Base-by-base conservation (phyloP, 2,113 vertebrate genomes). In the Oncorhynchus keta region DNA sequence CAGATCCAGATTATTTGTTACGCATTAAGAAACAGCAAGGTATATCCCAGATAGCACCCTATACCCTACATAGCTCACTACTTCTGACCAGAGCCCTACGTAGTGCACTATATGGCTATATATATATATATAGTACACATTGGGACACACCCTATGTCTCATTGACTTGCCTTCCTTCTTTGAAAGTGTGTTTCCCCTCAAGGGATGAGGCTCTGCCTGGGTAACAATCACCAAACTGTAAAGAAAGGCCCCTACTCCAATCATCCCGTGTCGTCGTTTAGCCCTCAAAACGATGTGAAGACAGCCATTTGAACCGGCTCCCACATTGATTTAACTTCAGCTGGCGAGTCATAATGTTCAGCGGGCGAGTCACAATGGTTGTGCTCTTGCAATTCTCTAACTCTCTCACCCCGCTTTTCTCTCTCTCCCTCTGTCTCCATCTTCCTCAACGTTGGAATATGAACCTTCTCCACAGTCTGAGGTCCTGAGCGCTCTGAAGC, bases 151-250 rank as follows among this genome's bases (percentile, higher is more conserved):
- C 11, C 22, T 16, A 67, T 67, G 24, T 74, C 76, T 77, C 73
- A 70, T 83, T 69, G 78, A 90, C 83, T 89, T 55, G 9, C 39
- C 39, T 45, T 85, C 76, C 79, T 83, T 83, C 83, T 89, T 86
- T 86, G 68, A 75, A 83, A 90, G 82, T 87, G 78, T 85, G 77
- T 77, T 13, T 16, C 68, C 81, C 87, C 84, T 39, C 1, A 22
- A 76, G 83, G 84, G 88, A 85, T 83, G 76, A 80, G 59, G 59
- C 22, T 75, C 77, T 79, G 59, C 72, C 39, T 45, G 39, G 39
- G 81, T 79, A 80, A 82, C 69, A 13, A 13, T 79, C 79, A 80
- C 84, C 85, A 83, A 82, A 79, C 80, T 72, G 78, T 76, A 74
- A 24, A 77, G 77, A 59, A 67, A 72, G 61, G 83, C 78, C 70